Evolutionary conservation across 2,888 invertebrate species (phyloP), one percentile per base, ranked within the genome.

Genomic region (Diaphora mendica): DNA sequence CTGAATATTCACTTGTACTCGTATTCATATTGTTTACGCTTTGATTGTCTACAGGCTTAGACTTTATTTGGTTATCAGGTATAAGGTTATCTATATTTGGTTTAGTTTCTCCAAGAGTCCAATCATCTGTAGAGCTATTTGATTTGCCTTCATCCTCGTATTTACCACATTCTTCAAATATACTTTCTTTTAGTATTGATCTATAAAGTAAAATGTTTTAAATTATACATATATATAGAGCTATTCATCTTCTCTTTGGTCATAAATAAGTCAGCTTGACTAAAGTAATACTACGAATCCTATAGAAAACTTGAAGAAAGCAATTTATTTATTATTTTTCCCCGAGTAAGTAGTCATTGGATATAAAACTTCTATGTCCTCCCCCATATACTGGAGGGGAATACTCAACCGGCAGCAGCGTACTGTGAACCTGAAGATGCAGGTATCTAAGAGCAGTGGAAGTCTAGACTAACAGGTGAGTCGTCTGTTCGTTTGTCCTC

Each of bases 21-120:
- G 70, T 70, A 59, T 33, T 17, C 26, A 55, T n/a, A 39, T 70
- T 69, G n/a, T 64, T 79, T 55, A 74, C 65, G 55, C 69, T 75
- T 26, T 59, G 68, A 35, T 62, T 15, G 48, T 62, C 59, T 62
- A 70, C 15, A 26, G 35, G 59, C 33, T 69, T 33, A 73, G 70
- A 33, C 23, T 65, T 77, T 75, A 39, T 68, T 30, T 51, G 7
- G 64, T 73, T 76, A 64, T 73, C 70, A 17, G 70, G 62, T 75
- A 39, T 68, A n/a, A 39, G 9, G 39, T 73, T 77, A 64, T 74
- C 68, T 23, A 73, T 79, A 20, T 86, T 79, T 62, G 83, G 83
- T 74, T 87, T 87, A 2, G 83, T 74, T 26, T 86, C 84, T 20
- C 75, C 71, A 33, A 77, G 78, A 48, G 74, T 75, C 81, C 84